Percentiles rank a stretch among this genome's conserved stretches.
These are phyloP conservation scores for Smittia sp. DNA, from an alignment of 2,888 invertebrate genomes.

Conservation along the genomic window DNA sequence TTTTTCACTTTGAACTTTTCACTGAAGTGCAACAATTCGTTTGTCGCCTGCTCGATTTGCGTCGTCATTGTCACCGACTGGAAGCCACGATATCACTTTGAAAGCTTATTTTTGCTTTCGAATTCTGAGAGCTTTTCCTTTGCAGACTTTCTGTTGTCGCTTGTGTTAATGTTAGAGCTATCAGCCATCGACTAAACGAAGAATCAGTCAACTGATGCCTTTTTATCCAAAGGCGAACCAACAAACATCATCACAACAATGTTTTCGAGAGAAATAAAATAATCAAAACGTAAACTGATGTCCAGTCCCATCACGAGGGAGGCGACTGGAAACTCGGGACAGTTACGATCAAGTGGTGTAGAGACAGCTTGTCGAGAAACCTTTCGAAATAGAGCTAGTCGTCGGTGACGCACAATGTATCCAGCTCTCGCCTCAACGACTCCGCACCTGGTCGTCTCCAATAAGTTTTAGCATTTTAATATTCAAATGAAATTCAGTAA, in stretches of 20 bases:
- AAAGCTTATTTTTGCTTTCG: neutral
- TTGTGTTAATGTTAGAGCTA: neutral
- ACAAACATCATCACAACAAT: conserved; percentile 20
- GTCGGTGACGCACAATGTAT: neutral
- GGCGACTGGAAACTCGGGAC: no score
- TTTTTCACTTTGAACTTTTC: conserved; percentile 8
- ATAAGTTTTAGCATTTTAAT: conserved; percentile 19
- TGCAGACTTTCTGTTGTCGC: neutral
- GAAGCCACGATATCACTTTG: neutral
- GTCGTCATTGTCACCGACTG: conserved; percentile 20
- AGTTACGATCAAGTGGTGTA: no score
- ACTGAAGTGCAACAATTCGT: conserved; percentile 24
- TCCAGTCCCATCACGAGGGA: conserved; percentile 5
- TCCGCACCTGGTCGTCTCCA: neutral
- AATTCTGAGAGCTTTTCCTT: neutral
- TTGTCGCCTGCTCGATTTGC: conserved; percentile 29
- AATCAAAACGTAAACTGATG: neutral
- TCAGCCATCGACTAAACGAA: neutral
- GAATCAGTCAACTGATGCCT: conserved; percentile 5
- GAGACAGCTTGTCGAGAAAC: no score
- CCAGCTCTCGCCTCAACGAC: neutral
- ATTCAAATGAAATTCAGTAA: conserved; percentile 29
- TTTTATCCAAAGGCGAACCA: neutral
- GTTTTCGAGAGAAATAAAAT: conserved; percentile 11
- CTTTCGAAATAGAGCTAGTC: no score